Evolutionary conservation across 1,140 invertebrate genomes (phyloP).

Genomic region (Pseudomyrmex flavicornis): DNA sequence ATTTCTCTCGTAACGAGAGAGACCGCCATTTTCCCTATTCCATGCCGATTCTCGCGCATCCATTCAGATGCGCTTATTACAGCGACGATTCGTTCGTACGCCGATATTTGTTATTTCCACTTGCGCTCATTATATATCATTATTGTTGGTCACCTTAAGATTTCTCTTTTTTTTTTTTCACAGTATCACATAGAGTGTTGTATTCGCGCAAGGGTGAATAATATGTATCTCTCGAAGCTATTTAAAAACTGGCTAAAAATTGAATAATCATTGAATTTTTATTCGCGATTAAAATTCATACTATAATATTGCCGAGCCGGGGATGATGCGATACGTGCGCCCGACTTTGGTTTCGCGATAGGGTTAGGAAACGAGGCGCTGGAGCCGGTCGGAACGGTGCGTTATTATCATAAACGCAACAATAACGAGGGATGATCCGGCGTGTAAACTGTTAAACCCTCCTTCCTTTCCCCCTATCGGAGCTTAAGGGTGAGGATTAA

Average conservation of each 20-base stretch:
- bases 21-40: conserved; percentile 44
- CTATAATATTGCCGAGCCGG: too few species aligned
- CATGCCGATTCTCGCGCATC: background rate
- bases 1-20: conserved; percentile 59
- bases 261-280: too few species aligned
- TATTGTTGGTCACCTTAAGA: too few species aligned
- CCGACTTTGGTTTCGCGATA: conserved; percentile 24
- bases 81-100: conserved; percentile 4
- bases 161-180: too few species aligned
- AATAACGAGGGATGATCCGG: conserved; percentile 85
- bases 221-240: too few species aligned
- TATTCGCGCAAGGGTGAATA: too few species aligned
- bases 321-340: background rate
- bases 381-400: conserved; percentile 49
- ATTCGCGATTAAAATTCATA: too few species aligned
- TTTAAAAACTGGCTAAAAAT: too few species aligned
- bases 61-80: background rate
- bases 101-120: background rate
- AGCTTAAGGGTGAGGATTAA: conserved; percentile 80
- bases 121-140: background rate
- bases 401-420: conserved; percentile 85
- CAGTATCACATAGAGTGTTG: too few species aligned
- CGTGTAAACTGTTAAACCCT: conserved; percentile 82
- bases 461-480: conserved; percentile 63
- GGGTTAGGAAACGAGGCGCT: conserved; percentile 19